Base-by-base conservation (phyloP, 1,140 invertebrate genomes). In the Brachionus sp. region DNA sequence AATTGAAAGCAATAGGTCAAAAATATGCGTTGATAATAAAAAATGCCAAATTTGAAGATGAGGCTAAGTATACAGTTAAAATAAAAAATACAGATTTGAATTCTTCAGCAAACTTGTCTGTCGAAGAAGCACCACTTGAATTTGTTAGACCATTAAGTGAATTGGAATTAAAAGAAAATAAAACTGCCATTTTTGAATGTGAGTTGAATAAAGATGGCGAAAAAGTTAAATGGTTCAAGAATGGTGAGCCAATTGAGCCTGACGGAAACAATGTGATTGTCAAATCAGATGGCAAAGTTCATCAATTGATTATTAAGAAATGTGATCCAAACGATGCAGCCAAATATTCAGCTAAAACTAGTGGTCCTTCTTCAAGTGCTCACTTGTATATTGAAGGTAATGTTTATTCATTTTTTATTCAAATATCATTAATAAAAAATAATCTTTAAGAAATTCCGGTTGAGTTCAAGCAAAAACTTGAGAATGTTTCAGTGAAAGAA, bases 401-500 rank as follows among this genome's bases (percentile, higher is more conserved):
- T 6, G n/a, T 29, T 25, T 50, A 6, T n/a, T n/a, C n/a, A n/a
- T 39, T 46, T 75, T 1, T 44, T 23, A 37, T 3, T 35, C 23
- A 46, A 77, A 46, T 39, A 13, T 70, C n/a, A 16, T 4, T 46
- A 25, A 33, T 19, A 5, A 23, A 33, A 50, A 33, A 33, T 50
- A 9, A 42, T 39, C 39, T 35, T 70, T 39, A 19, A 70, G 80
- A 82, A 70, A 82, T 70, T 44, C 80, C 80, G n/a, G 80, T 82
- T 85, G 84, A 86, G 66, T 87, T 88, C 85, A 84, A 85, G 10
- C 85, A 84, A 66, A 86, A 86, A 16, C 85, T 89, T 29, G 84
- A 88, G 66, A 87, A 89, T 83, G 82, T 86, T n/a, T 84, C 78
- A 10, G 86, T 87, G 19, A 86, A 85, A 50, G 88, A 89, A 83